Evolutionary conservation across 1,140 invertebrate genomes (phyloP), one percentile per base, ranked within the genome.

Genomic region (Melipona quadrifasciata): DNA sequence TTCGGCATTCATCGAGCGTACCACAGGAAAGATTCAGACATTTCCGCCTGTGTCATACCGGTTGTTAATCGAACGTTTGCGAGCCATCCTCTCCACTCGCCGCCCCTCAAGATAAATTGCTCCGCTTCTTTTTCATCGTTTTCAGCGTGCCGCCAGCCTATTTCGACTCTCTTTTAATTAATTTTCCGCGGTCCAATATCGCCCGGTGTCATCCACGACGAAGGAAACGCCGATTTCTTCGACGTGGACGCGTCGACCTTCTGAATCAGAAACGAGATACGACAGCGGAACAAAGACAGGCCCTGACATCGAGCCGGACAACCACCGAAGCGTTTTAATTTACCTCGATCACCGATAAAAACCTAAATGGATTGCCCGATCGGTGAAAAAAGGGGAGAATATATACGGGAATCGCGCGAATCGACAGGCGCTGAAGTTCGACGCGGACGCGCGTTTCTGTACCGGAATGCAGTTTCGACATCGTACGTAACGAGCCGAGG

Each of bases 341-440:
- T 88, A 87, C 76, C 82, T 77, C 71, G 76, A 84, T 87, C 86
- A 47, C 17, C 72, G 87, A 87, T 87, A 84, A 84, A 88, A 80
- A 57, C 65, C 24, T 55, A 67, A 87, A 87, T 73, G 75, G 31
- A 80, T 74, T 75, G 57, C n/a, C 68, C 16, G 67, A 58, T 53
- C 70, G 68, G 57, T 61, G 16, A 27, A n/a, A 5, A 76, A 70
- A 72, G 24, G 19, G 27, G 27, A 53, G 82, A 71, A 72, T 34
- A 55, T n/a, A 51, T 39, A 57, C 21, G 39, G 6, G 39, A 21
- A 5, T 4, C 31, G 19, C 0, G 58, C 19, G 61, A 82, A 68
- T 64, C 70, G 86, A 86, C 84, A 68, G 64, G 71, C 51, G 75
- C 75, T 68, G 77, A 80, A 80, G 57, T 70, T 70, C 53, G 17